A percentile compares a stretch with the other conserved stretches of the same genome.
phyloP scores from a whole-genome alignment of 2,888 invertebrate genomes.

The Meloe dianella region DNA sequence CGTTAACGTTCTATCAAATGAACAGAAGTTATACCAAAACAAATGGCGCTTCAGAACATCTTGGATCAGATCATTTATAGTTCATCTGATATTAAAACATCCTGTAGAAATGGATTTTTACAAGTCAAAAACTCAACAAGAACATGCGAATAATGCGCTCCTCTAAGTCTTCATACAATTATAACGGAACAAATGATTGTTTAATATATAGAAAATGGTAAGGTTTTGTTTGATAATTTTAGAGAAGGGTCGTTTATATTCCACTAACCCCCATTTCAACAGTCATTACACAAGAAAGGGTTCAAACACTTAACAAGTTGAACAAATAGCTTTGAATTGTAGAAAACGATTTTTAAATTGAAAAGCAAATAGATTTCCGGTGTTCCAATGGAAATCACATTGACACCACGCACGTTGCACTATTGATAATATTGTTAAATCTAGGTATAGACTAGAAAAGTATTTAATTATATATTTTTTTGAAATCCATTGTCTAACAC shows the following conservation, averaged over 20 bases:
- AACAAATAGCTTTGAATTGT: constrained; percentile 1
- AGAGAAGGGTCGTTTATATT: constrained; percentile 1
- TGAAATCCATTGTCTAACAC: too few relatives aligned
- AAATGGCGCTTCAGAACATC: background rate
- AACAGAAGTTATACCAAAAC: background rate
- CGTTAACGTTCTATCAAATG: background rate
- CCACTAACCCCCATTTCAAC: background rate
- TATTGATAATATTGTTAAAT: too few relatives aligned
- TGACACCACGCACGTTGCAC: too few relatives aligned
- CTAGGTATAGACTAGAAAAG: too few relatives aligned
- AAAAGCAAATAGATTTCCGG: background rate
- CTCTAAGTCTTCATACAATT: background rate
- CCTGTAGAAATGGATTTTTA: background rate
- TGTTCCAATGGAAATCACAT: too few relatives aligned
- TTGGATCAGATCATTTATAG: background rate
- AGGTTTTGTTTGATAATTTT: background rate
- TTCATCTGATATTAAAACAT: background rate
- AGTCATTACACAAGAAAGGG: background rate
- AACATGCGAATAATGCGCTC: background rate
- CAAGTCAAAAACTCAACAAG: background rate
- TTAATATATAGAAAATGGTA: background rate
- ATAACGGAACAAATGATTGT: background rate
- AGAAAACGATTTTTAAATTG: background rate
- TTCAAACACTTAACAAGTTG: background rate
- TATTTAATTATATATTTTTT: too few relatives aligned